A percentile compares a stretch with the other conserved stretches of the same genome.
These are phyloP conservation scores for Pristis pectinata DNA, from an alignment of 2,797 vertebrate genomes.

Conservation along the genomic window DNA sequence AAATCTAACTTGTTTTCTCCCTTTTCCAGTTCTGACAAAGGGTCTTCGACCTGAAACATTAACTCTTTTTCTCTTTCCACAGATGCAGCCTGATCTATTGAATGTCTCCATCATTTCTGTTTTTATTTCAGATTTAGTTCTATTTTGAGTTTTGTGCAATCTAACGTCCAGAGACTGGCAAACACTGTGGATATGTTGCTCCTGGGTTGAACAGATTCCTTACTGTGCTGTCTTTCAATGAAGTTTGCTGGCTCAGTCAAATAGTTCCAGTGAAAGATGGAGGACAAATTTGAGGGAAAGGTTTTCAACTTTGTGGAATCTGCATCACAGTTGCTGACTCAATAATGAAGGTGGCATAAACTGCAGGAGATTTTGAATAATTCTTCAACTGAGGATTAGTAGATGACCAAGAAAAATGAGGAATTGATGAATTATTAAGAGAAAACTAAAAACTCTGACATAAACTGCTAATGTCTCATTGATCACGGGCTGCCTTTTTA, in stretches of 20 bases:
- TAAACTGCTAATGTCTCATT: background rate
- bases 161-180: background rate
- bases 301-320: background rate
- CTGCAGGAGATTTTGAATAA: background rate
- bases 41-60: too few species aligned
- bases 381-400: background rate
- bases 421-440: background rate
- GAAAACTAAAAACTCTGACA: background rate
- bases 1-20: too few species aligned
- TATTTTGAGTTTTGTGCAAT: too few species aligned
- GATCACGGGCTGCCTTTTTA: too few species aligned
- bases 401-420: background rate
- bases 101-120: too few species aligned
- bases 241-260: background rate
- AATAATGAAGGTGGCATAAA: background rate
- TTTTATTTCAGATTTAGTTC: too few species aligned
- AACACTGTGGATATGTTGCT: background rate
- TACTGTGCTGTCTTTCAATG: too few species aligned
- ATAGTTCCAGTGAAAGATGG: background rate
- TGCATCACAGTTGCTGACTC: background rate
- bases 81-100: too few species aligned
- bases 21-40: too few species aligned
- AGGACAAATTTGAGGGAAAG: background rate
- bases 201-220: background rate
- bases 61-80: too few species aligned